These are phyloP conservation scores for Drosophila mauritiana DNA, from an alignment of 1,140 invertebrate species.

Conservation along the genomic window DNA sequence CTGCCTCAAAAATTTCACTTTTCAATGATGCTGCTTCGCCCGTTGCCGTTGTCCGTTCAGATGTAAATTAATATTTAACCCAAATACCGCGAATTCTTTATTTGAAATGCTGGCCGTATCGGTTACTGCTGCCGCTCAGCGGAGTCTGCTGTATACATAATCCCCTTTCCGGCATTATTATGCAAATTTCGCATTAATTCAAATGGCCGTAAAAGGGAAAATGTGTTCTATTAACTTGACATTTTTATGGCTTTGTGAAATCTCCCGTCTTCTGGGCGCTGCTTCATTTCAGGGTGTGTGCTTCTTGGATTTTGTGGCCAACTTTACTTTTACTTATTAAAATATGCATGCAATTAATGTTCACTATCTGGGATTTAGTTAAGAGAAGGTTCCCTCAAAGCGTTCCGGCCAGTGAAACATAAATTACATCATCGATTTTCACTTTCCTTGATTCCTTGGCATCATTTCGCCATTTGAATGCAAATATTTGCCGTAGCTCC, in stretches of 20 bases:
- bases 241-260: constrained; percentile 77
- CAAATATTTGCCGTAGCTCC: constrained; percentile 39
- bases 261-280: constrained; percentile 47
- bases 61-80: constrained; percentile 84
- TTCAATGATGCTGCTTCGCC: constrained; percentile 71
- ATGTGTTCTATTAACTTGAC: constrained; percentile 66
- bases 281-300: constrained; percentile 36
- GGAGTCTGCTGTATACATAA: constrained; percentile 36
- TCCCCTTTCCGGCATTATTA: constrained; percentile 66
- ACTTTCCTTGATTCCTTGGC: constrained; percentile 57
- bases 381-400: not conserved
- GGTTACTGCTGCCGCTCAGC: constrained; percentile 27
- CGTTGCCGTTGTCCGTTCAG: constrained; percentile 47
- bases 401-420: constrained; percentile 17
- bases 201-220: constrained; percentile 64
- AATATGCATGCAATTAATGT: constrained; percentile 41
- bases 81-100: constrained; percentile 83
- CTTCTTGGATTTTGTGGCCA: constrained; percentile 15
- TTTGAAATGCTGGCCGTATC: constrained; percentile 53
- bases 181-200: constrained; percentile 78
- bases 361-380: not conserved
- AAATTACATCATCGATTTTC: constrained; percentile 58
- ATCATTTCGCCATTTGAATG: constrained; percentile 42
- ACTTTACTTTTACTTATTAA: constrained; percentile 56
- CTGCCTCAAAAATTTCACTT: constrained; percentile 75